These are phyloP conservation scores for Tholera decimalis DNA, from an alignment of 2,888 invertebrate genomes.

Conservation along the genomic window DNA sequence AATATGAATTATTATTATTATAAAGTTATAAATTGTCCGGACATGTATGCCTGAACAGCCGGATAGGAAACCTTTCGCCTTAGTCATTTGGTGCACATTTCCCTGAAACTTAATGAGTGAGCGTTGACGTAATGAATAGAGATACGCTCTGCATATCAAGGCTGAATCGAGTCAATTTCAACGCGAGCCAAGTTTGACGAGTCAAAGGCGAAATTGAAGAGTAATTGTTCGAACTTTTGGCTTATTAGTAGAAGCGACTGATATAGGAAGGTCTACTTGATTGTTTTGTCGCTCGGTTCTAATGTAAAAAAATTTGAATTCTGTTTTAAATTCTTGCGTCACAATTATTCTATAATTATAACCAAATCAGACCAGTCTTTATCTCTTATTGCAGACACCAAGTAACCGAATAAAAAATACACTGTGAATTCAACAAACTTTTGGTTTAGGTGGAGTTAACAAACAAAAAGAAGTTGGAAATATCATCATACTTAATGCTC, in stretches of 20 bases:
- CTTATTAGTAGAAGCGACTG: slow-evolving; percentile 30
- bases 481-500: slow-evolving; percentile 56
- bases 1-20: no score
- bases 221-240: slow-evolving; percentile 41
- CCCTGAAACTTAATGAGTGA: slow-evolving; percentile 9
- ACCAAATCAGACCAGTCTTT: neutral
- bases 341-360: neutral
- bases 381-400: neutral
- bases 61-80: slow-evolving; percentile 12
- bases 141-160: slow-evolving; percentile 18
- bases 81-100: slow-evolving; percentile 17
- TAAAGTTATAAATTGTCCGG: no score
- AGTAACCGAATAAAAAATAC: slow-evolving; percentile 12
- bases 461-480: slow-evolving; percentile 46
- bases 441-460: slow-evolving; percentile 28
- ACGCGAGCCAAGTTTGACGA: slow-evolving; percentile 32
- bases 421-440: slow-evolving; percentile 29
- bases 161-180: slow-evolving; percentile 38
- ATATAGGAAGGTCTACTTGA: slow-evolving; percentile 5
- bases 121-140: slow-evolving; percentile 36
- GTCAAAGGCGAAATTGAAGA: slow-evolving; percentile 45
- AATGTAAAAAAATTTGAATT: neutral
- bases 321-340: neutral
- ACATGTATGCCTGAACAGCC: neutral
- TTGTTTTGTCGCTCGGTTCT: slow-evolving; percentile 4